Evolutionary conservation across 2,797 vertebrate genomes (phyloP), one percentile per base, ranked within the genome.

Genomic region (Spinus olivaceus): DNA sequence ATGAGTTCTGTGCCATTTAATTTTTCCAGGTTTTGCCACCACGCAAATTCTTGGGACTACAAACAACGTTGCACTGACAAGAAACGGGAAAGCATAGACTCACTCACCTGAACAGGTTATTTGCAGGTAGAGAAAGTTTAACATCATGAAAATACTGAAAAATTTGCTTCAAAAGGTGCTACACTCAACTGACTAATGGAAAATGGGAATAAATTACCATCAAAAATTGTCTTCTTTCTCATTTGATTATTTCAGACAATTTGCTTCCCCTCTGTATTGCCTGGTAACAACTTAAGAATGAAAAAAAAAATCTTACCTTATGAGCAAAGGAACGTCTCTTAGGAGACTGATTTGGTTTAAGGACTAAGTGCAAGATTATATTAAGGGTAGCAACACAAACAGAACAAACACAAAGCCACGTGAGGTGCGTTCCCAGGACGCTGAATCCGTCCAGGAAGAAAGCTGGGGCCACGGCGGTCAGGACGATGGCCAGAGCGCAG

Each of bases 391-490:
- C 96, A 66, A 99, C 98, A 27, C 93, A 97, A 2, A 85, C 95
- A 80, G 98, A 98, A 95, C 98, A 99, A 41, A 98, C 87, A 92
- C 98, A 98, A 47, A 99, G 88, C 99, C 99, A 99, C 4, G 97
- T 65, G 90, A 99, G 97, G 96, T 99, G 99, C 2, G 98, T 98
- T 23, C 98, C 98, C 94, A 99, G 97, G 47, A 99, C 94, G 0
- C 99, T 98, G 97, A 99, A 99, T 10, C 98, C 98, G 10, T 98
- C 98, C 54, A 99, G 91, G 37, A 98, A 57, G 53, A 98, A 71
- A 6, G 97, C 88, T 1, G 99, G 99, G 15, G 98, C 30, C 5
- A 98, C 94, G 1, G 98, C 98, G 6, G 98, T 98, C 95, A 99
- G 96, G n/a, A 98, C 86, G 51, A 99, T 41, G 25, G 98, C 94